Conservation (phyloP, 1,140 invertebrate species). For the Drosophila sproati region DNA sequence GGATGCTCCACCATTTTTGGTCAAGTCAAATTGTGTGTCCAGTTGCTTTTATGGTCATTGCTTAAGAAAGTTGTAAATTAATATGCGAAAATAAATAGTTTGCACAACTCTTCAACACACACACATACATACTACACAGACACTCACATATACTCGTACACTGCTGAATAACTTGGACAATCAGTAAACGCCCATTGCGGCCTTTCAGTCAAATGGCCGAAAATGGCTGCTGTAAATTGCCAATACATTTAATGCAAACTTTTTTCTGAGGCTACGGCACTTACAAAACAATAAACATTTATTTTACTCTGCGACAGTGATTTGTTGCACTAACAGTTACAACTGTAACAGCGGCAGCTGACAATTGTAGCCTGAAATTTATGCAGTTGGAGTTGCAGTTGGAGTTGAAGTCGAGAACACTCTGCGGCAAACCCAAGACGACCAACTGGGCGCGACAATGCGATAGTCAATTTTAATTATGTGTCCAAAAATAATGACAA, state of each 20-base stretch:
- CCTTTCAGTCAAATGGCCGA: conserved; percentile 76
- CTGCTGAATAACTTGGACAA: conserved; percentile 34
- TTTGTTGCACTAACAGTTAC: conserved; percentile 69
- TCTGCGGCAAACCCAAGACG: conserved; percentile 27
- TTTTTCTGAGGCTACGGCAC: conserved; percentile 56
- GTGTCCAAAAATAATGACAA: conserved; percentile 78
- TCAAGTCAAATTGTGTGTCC: conserved; percentile 59
- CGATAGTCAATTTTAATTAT: conserved; percentile 82
- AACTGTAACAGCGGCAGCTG: conserved; percentile 49
- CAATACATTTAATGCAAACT: conserved; percentile 69
- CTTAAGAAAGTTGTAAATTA: conserved; percentile 77
- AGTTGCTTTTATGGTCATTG: conserved; percentile 58
- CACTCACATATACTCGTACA: not conserved
- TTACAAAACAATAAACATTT: conserved; percentile 82
- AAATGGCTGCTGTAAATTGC: conserved; percentile 78
- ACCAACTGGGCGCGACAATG: conserved; percentile 75
- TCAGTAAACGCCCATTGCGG: conserved; percentile 71
- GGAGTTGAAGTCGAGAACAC: conserved; percentile 46
- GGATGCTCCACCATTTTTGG: conserved; percentile 68
- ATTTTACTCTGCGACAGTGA: conserved; percentile 78
- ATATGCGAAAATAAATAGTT: conserved; percentile 76
- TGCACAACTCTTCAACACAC: conserved; percentile 22
- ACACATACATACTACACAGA: conserved; percentile 29
- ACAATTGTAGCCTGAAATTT: conserved; percentile 71
- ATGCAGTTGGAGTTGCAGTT: conserved; percentile 55